Percentiles rank a stretch among this genome's conserved stretches.
Evolutionary conservation across 2,113 vertebrate species (phyloP).

Genomic region (Pedetes capensis): DNA sequence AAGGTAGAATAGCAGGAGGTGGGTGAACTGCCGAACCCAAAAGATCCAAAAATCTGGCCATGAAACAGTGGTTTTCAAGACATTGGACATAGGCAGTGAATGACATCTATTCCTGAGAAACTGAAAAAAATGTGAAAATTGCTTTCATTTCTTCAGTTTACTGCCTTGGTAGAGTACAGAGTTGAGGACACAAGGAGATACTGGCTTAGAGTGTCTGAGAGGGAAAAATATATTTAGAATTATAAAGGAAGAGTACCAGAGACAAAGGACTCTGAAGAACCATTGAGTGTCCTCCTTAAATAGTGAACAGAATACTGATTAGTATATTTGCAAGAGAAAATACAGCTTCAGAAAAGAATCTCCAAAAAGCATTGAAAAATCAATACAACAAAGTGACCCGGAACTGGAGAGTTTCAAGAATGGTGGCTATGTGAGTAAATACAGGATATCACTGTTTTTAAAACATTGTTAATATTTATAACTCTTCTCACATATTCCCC

Average conservation of each 20-base stretch:
- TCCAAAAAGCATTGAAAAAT: not conserved
- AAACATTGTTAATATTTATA: not conserved
- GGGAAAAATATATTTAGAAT: not conserved
- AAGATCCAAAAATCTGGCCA: not conserved
- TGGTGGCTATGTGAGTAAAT: not conserved
- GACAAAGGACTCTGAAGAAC: not conserved
- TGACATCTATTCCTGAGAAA: not conserved
- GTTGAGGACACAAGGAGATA: accelerated
- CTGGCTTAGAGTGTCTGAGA: too few species aligned
- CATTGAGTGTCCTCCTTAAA: not conserved
- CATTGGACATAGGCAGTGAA: not conserved
- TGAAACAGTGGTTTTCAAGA: not conserved
- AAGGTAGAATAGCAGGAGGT: not conserved
- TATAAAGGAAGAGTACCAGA: not conserved
- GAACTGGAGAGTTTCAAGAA: not conserved
- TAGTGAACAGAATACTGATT: not conserved
- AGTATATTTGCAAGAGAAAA: not conserved
- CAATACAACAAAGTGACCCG: not conserved
- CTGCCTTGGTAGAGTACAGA: not conserved
- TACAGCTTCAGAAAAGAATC: not conserved
- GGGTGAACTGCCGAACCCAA: not conserved
- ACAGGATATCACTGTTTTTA: not conserved
- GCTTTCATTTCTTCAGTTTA: not conserved
- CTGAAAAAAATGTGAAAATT: not conserved
- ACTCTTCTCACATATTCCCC: not conserved